These are phyloP conservation scores for Hippolais icterina DNA, from an alignment of 2,113 vertebrate species.

Conservation along the genomic window DNA sequence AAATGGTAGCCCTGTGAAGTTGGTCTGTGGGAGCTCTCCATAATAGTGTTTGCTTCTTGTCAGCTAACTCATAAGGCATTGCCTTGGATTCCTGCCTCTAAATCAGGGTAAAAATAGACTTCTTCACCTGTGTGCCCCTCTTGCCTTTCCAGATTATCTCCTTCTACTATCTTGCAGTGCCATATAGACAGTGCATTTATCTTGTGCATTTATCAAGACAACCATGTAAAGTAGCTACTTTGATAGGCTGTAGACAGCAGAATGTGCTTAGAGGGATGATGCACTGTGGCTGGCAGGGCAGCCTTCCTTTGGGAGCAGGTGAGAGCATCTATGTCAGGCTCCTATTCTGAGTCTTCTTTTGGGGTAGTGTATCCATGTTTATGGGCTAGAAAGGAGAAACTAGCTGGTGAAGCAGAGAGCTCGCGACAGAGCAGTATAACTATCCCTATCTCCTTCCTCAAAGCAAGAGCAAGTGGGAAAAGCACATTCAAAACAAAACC, in stretches of 20 bases:
- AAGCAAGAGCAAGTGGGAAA: neutral
- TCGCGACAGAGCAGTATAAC: neutral
- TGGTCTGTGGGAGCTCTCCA: neutral
- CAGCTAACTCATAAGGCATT: neutral
- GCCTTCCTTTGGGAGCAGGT: neutral
- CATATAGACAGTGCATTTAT: neutral
- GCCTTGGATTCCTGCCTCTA: neutral
- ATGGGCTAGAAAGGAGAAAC: neutral
- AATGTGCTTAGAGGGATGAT: accelerated
- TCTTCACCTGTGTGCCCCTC: neutral
- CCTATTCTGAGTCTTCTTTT: neutral
- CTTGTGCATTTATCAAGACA: neutral
- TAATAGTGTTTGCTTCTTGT: neutral
- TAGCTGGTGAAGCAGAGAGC: neutral
- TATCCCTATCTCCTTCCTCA: neutral
- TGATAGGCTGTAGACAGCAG: neutral
- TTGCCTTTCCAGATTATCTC: neutral
- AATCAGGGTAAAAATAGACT: neutral
- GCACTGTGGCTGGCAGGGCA: neutral
- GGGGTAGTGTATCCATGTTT: neutral
- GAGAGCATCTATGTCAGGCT: neutral
- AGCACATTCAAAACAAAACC: neutral
- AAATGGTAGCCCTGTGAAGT: neutral
- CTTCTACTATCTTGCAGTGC: neutral
- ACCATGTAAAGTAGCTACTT: neutral